Evolutionary conservation across 2,797 vertebrate genomes (phyloP).

Genomic region (Pangasius larnaudii): DNA sequence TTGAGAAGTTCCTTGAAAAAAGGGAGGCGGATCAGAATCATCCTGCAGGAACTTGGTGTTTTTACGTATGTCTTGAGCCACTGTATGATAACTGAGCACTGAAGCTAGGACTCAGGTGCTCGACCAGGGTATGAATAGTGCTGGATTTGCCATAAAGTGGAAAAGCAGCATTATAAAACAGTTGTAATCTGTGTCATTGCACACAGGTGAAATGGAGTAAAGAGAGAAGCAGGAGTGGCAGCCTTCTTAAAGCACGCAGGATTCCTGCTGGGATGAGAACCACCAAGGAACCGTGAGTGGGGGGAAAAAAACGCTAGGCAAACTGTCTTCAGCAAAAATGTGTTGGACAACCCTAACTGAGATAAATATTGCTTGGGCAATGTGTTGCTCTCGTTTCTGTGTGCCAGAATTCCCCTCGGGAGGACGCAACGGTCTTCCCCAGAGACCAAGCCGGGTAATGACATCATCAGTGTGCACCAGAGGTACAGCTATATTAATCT

Average conservation of each 20-base stretch:
- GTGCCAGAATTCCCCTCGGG: constrained; percentile 40
- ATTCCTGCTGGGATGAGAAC: constrained; percentile 50
- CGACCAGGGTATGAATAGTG: not conserved
- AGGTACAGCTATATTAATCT: constrained; percentile 58
- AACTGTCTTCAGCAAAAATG: constrained; percentile 49
- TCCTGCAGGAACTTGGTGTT: not conserved
- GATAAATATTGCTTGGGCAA: constrained; percentile 59
- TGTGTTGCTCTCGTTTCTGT: constrained; percentile 44
- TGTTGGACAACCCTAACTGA: constrained; percentile 58
- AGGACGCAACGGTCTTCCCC: constrained; percentile 45
- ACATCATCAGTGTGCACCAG: constrained; percentile 55
- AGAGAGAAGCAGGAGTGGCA: constrained; percentile 11
- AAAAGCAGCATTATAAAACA: not conserved
- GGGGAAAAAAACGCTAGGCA: constrained; percentile 28
- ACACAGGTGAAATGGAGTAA: constrained; percentile 31
- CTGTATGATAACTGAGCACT: not conserved
- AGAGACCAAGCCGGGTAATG: constrained; percentile 50
- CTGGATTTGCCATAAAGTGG: not conserved
- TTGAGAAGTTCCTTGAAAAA: not conserved
- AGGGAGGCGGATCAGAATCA: not conserved
- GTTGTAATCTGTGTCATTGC: constrained; percentile 24
- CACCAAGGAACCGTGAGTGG: constrained; percentile 40
- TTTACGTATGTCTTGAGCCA: not conserved
- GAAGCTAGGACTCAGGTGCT: not conserved
- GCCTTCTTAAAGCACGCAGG: constrained; percentile 46